phyloP scores from a whole-genome alignment of 2,888 invertebrate genomes.

The Epirrhoe tristata region DNA sequence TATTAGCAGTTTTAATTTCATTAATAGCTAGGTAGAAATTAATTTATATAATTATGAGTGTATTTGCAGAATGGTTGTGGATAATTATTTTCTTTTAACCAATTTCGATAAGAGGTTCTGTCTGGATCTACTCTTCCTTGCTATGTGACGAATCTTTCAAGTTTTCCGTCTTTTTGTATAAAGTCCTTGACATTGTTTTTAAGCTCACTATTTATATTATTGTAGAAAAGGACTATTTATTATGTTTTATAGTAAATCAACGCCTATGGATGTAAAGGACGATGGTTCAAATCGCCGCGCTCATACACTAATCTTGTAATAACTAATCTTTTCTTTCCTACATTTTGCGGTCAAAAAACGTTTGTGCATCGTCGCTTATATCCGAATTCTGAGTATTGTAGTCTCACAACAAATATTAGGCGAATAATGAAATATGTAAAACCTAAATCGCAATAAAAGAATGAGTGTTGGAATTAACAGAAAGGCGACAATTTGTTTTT shows the following conservation, averaged over 20 bases:
- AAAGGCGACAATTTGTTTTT: slow-evolving; percentile 80
- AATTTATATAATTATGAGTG: slow-evolving; percentile 68
- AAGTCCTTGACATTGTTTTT: slow-evolving; percentile 64
- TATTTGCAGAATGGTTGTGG: slow-evolving; percentile 75
- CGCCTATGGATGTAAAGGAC: slow-evolving; percentile 60
- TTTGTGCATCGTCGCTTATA: slow-evolving; percentile 62
- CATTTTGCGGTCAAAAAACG: slow-evolving; percentile 7
- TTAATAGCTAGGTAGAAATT: slow-evolving; percentile 68
- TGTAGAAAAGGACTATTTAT: slow-evolving; percentile 78
- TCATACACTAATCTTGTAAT: slow-evolving; percentile 31
- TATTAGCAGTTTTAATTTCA: slow-evolving; percentile 72
- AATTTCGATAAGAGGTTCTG: slow-evolving; percentile 24
- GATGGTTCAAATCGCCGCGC: slow-evolving; percentile 51
- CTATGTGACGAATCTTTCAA: slow-evolving; percentile 62
- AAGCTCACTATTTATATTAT: slow-evolving; percentile 79
- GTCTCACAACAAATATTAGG: slow-evolving; percentile 86
- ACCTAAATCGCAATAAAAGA: slow-evolving; percentile 84
- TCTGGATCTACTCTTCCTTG: slow-evolving; percentile 17
- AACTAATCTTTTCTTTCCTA: slow-evolving; percentile 5
- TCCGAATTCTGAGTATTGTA: slow-evolving; percentile 61
- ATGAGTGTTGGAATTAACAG: slow-evolving; percentile 86
- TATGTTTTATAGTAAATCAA: slow-evolving; percentile 67
- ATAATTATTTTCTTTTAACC: slow-evolving; percentile 40
- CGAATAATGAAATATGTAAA: slow-evolving; percentile 72
- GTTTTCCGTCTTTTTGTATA: slow-evolving; percentile 70